Evolutionary conservation across 35 echinoderm and acorn worm genomes (phyloP), one percentile per base, ranked within the genome.

Genomic region (Anneissia japonica): DNA sequence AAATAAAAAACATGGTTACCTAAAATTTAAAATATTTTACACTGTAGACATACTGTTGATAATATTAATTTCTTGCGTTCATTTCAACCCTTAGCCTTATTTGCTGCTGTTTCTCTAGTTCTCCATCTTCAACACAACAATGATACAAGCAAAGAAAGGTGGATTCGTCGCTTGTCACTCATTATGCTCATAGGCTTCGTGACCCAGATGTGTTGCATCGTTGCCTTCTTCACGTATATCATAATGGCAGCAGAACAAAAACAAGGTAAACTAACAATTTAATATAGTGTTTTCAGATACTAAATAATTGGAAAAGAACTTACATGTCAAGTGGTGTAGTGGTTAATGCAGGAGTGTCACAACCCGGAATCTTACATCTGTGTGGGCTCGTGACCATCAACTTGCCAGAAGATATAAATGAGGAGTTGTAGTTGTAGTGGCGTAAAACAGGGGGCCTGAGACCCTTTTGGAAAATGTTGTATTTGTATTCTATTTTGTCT

Each of bases 171-270:
- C 21, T 84, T 97, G 17, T 92, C 92, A 86, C 31, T 90, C 37
- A 76, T 89, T 31, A 90, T 93, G 79, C 36, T 97, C 16, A 30
- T 97, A 39, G 94, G 94, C 0, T 93, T 97, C 46, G 74, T 90
- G 12, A 92, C 89, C 16, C 84, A 87, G 38, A 23, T 92, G 21
- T 90, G 90, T 31, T 78, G 82, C 23, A 73, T 93, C 23, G 33
- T 90, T 36, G 94, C 94, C 28, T 90, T 97, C 77, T 30, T 92
- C 32, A 85, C 83, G 28, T 97, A 97, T 75, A 79, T 97, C 43
- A 87, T 90, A 32, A 46, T 97, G 45, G 94, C 90, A 46, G 51
- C 46, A 2, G 90, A 87, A 31, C 74, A 91, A 90, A 39, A 84
- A 30, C 94, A 97, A 90, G n/a, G 94, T 97, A 84, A 90, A 74